Evolutionary conservation across 1,140 invertebrate genomes (phyloP).

Genomic region (Rhopalosiphum padi): DNA sequence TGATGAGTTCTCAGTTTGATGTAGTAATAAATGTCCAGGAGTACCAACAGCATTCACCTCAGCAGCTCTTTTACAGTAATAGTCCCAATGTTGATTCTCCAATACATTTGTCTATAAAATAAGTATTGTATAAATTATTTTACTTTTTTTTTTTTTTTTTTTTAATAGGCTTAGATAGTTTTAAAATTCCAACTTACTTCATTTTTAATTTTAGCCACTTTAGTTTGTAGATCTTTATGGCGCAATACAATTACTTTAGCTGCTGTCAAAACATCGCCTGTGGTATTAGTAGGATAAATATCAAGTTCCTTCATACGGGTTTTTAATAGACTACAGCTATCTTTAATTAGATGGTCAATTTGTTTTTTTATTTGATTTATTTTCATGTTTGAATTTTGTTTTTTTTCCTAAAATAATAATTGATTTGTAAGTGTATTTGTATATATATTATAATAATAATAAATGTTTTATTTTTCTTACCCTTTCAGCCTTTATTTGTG

Average conservation of each 20-base stretch:
- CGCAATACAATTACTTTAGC: slow-evolving; percentile 91
- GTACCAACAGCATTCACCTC: slow-evolving; percentile 43
- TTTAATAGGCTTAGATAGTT: neutral
- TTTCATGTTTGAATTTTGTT: slow-evolving; percentile 78
- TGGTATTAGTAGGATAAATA: slow-evolving; percentile 81
- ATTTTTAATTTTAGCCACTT: slow-evolving; percentile 80
- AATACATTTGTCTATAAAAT: slow-evolving; percentile 43
- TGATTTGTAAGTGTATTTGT: neutral
- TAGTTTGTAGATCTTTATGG: slow-evolving; percentile 89
- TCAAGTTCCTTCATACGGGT: slow-evolving; percentile 90
- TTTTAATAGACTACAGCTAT: slow-evolving; percentile 88
- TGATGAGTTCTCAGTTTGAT: neutral
- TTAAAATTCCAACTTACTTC: slow-evolving; percentile 70
- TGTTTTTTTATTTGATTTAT: slow-evolving; percentile 88
- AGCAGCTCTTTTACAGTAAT: slow-evolving; percentile 40
- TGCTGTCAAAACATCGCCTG: slow-evolving; percentile 80
- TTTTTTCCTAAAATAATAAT: slow-evolving; percentile 71
- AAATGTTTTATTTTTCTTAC: slow-evolving; percentile 62
- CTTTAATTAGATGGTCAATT: slow-evolving; percentile 87
- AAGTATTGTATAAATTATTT: slow-evolving; percentile 12
- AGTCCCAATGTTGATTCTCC: slow-evolving; percentile 45
- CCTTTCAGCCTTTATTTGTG: slow-evolving; percentile 83
- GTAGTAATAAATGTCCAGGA: slow-evolving; percentile 19
- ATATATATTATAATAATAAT: neutral
- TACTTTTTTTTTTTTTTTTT: neutral